Conservation (phyloP, 2,888 invertebrate species). For the Crepidodera aurea region DNA sequence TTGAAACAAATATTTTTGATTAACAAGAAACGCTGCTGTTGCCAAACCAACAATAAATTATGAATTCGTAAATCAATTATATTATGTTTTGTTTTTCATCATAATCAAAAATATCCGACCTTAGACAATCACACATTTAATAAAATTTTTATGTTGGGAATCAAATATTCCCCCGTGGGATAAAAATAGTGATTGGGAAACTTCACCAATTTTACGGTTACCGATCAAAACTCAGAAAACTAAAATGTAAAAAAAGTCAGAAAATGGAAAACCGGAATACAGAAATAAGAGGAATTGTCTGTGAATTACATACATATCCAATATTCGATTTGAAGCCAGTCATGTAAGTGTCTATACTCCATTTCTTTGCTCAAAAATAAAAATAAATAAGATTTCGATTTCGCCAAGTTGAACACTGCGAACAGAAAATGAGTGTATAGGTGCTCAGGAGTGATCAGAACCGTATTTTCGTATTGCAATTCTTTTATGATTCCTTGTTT, state of each 20-base stretch:
- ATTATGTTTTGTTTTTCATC: too few species aligned
- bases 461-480: background rate
- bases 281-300: conserved; percentile 18
- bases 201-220: background rate
- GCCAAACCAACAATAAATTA: too few species aligned
- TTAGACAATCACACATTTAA: too few species aligned
- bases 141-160: too few species aligned
- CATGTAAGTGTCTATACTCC: conserved; percentile 34
- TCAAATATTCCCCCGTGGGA: too few species aligned
- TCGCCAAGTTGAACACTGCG: conserved; percentile 15
- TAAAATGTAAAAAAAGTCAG: conserved; percentile 5
- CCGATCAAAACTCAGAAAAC: background rate
- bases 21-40: too few species aligned
- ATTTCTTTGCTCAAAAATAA: conserved; percentile 34
- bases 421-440: conserved; percentile 20
- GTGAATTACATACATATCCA: conserved; percentile 33
- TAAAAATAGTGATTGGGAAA: background rate
- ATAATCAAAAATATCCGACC: too few species aligned
- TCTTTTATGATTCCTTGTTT: background rate
- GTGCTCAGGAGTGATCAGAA: conserved; percentile 10
- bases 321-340: conserved; percentile 35
- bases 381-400: conserved; percentile 38
- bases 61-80: too few species aligned
- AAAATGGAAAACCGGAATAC: conserved; percentile 9
- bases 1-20: too few species aligned